phyloP scores from a whole-genome alignment of 2,797 vertebrate genomes.

The Glossophaga mutica region DNA sequence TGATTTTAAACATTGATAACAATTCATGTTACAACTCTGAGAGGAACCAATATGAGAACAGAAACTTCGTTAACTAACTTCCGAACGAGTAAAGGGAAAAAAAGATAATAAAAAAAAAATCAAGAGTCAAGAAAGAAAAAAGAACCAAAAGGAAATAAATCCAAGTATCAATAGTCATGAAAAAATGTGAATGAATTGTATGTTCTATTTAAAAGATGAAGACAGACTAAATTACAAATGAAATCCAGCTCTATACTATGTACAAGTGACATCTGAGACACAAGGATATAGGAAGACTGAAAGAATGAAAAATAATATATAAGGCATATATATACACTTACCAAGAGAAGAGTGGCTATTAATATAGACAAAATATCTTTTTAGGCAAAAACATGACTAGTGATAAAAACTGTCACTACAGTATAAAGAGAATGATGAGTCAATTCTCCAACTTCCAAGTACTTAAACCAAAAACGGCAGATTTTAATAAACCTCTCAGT shows the following conservation, averaged over 20 bases:
- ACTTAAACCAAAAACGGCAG: conserved; percentile 17
- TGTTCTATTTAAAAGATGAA: conserved; percentile 10
- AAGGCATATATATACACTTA: background rate
- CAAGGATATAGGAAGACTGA: background rate
- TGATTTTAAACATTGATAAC: background rate
- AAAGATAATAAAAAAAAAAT: background rate
- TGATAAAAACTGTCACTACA: background rate
- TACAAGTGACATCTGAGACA: background rate
- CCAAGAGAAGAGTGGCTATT: background rate
- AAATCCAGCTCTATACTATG: background rate
- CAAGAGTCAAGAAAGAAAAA: background rate
- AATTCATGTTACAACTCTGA: background rate
- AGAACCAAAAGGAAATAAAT: background rate
- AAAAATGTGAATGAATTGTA: background rate
- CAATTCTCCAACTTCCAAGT: background rate
- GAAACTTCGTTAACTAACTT: background rate
- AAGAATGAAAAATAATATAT: background rate
- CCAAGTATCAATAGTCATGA: background rate
- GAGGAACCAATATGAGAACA: background rate
- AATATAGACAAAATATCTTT: background rate
- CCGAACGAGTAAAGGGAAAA: background rate
- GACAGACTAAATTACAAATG: conserved; percentile 5
- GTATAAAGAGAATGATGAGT: background rate
- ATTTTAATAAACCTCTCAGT: background rate
- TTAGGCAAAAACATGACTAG: background rate